Evolutionary conservation across 2,888 invertebrate genomes (phyloP).

Genomic region (Luperina testacea): DNA sequence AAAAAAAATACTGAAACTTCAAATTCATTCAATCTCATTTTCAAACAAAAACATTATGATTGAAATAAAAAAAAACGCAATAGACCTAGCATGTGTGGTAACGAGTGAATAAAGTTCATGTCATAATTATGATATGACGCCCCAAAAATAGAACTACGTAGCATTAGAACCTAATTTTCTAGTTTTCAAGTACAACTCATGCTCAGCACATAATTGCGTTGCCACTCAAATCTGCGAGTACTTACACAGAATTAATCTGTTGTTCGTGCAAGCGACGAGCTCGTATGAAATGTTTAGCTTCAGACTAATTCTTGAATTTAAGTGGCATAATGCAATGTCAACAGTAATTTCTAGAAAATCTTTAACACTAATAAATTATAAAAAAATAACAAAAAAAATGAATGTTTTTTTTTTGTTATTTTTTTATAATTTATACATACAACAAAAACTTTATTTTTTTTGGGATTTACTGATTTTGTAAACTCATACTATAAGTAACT

Average conservation of each 20-base stretch:
- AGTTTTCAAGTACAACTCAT: slow-evolving; percentile 22
- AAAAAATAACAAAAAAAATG: too few species aligned
- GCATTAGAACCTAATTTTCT: neutral
- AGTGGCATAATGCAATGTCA: neutral
- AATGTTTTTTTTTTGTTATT: too few species aligned
- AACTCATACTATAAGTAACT: too few species aligned
- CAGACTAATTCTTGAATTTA: slow-evolving; percentile 38
- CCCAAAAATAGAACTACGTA: neutral
- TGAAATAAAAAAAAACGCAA: neutral
- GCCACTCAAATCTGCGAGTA: slow-evolving; percentile 37
- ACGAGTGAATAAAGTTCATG: neutral
- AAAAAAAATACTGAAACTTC: too few species aligned
- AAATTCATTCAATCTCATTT: too few species aligned
- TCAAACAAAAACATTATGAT: too few species aligned
- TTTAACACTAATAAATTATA: neutral
- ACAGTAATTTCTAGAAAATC: slow-evolving; percentile 14
- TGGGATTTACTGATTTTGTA: too few species aligned
- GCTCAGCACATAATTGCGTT: slow-evolving; percentile 17
- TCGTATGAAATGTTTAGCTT: slow-evolving; percentile 26
- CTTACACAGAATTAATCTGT: slow-evolving; percentile 44
- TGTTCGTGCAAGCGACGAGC: slow-evolving; percentile 36
- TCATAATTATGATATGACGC: neutral
- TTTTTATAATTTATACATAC: too few species aligned
- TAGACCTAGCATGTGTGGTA: neutral
- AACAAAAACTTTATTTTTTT: too few species aligned